Base-by-base conservation (phyloP, 2,113 vertebrate genomes). In the Phalacrocorax pelagicus region DNA sequence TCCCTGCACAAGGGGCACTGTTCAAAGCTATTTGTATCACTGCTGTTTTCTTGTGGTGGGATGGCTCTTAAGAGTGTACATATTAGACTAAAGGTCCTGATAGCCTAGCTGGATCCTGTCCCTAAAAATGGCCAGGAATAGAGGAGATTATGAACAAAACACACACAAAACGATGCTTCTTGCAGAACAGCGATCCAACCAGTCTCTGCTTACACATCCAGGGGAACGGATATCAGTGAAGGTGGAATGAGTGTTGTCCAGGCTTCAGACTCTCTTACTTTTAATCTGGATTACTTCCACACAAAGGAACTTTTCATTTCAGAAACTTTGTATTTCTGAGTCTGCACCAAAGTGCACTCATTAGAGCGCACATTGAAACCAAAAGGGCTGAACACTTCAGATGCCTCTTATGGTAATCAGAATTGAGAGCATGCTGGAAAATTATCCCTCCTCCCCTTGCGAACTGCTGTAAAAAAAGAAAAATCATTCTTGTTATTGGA, bases 1-100 rank as follows among this genome's bases (percentile, higher is more conserved):
- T 70, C 29, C 14, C 38, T 36, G 32, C 24, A 51, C 19, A 62
- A 30, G 0, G 0, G 34, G 14, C 14, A 10, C 5, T 2, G 0
- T 62, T 61, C 27, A 27, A 46, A 32, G n/a, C 11, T 71, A 2
- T 73, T 54, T 63, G 2, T 66, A 23, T 27, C 0, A 0, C 46
- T 73, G 18, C 9, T 29, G 2, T 62, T 86, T 70, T 79, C 36
- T 65, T 40, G 21, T 42, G 34, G 9, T 34, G 21, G 11, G 58
- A n/a, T 57, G 21, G 30, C 18, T 88, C 34, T 78, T 66, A 54
- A n/a, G 36, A 52, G 21, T 30, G n/a, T n/a, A 32, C 11, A 30
- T 77, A 78, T 65, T 29, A 61, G 19, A 22, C 5, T 49, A 22
- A 61, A 52, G 12, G 19, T 75, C 57, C 42, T 77, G 40, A 17